Evolutionary conservation across 2,888 invertebrate genomes (phyloP), one percentile per base, ranked within the genome.

Genomic region (Tethea ocularis): DNA sequence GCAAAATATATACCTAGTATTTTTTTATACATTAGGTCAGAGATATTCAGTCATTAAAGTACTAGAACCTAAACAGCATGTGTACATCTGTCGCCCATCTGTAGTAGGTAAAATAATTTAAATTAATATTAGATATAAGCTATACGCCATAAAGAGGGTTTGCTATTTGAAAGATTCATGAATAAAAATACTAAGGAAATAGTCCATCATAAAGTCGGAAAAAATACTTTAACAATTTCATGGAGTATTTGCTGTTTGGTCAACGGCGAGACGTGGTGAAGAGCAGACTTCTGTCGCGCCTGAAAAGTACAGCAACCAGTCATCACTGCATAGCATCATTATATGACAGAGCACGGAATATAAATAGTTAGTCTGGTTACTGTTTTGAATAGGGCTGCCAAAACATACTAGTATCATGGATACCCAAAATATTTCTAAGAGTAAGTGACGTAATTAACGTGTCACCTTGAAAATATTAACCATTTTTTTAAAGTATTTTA

Each of bases 351-450:
- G 65, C 60, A 63, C 60, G 63, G 69, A 70, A 68, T 72, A 77
- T 81, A 83, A 82, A 83, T 84, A 85, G 78, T 77, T 65, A 61
- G 65, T 81, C 86, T 84, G 84, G 79, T 83, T 86, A 71, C 74
- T 84, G 87, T 86, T 75, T 33, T 33, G 22, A 54, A 46, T n/a
- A 72, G 73, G 78, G 68, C 60, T 56, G 60, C 60, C 57, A 51
- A n/a, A n/a, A n/a, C n/a, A n/a, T n/a, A n/a, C n/a, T 4, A 3
- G 24, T 26, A 15, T 29, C 7, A 24, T 52, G 36, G 4, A 41
- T 17, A 41, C 17, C 41, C 7, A 41, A 41, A 41, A 17, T 41
- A 41, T 17, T 41, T 17, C 36, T 29, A 29, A 29, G 24, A 24
- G 6, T 24, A 29, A 29, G 29, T 7, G 29, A 29, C 7, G n/a